Evolutionary conservation across 1,140 invertebrate genomes (phyloP).

Genomic region (Radopholus similis): DNA sequence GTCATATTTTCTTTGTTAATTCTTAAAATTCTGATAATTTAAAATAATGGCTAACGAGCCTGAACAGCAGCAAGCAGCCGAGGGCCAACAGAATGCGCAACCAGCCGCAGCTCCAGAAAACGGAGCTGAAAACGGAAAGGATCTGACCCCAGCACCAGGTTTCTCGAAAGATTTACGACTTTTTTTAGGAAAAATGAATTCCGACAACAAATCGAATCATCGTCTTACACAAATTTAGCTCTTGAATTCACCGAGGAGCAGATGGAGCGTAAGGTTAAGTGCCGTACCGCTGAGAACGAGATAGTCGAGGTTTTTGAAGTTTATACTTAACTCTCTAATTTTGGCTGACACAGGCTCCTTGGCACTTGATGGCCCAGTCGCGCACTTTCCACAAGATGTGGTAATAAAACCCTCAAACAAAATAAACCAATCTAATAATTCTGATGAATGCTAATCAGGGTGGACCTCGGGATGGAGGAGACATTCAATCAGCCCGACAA

Average conservation of each 20-base stretch:
- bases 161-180: too few relatives aligned
- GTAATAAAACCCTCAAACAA: neutral
- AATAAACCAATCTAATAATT: neutral
- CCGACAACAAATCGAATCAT: too few relatives aligned
- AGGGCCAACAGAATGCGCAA: too few relatives aligned
- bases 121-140: too few relatives aligned
- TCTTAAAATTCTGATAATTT: too few relatives aligned
- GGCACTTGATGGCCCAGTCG: slow-evolving; percentile 2
- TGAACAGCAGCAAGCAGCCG: too few relatives aligned
- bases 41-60: too few relatives aligned
- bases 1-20: too few relatives aligned
- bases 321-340: neutral
- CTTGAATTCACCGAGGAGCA: slow-evolving; percentile 1
- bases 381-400: neutral
- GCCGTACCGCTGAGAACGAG: neutral
- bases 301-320: neutral
- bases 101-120: too few relatives aligned
- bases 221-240: too few relatives aligned
- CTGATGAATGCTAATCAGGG: neutral
- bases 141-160: too few relatives aligned
- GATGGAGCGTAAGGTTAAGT: slow-evolving; percentile 3
- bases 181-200: too few relatives aligned
- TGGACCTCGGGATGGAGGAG: neutral
- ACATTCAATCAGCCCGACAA: neutral
- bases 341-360: neutral